phyloP scores from a whole-genome alignment of 2,888 invertebrate species.

The Bembecia ichneumoniformis region DNA sequence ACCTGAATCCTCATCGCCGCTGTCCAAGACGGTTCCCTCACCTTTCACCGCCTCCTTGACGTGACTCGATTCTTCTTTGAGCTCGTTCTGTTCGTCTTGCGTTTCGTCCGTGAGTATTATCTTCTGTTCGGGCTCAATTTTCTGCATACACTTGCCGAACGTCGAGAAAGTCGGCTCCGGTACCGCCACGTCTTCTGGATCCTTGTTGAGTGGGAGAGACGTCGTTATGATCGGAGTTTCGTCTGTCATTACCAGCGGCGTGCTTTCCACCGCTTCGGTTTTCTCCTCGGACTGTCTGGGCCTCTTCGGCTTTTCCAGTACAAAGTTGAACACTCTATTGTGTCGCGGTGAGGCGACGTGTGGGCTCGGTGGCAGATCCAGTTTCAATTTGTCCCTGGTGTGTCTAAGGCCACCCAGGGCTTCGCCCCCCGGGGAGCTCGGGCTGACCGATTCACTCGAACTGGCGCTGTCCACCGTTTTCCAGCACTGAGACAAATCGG shows the following conservation, averaged over 20 bases:
- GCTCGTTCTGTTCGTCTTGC: slow-evolving; percentile 13
- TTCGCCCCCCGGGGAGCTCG: slow-evolving; percentile 52
- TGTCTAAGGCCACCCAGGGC: slow-evolving; percentile 79
- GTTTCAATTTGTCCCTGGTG: slow-evolving; percentile 78
- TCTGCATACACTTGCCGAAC: slow-evolving; percentile 65
- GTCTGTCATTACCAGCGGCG: slow-evolving; percentile 55
- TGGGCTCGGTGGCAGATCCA: slow-evolving; percentile 77
- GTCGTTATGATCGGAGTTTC: slow-evolving; percentile 55
- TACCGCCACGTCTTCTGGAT: slow-evolving; percentile 30
- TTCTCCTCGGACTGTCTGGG: slow-evolving; percentile 20
- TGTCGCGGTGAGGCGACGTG: slow-evolving; percentile 53
- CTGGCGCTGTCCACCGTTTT: slow-evolving; percentile 47
- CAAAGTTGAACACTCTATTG: slow-evolving; percentile 55
- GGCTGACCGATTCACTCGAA: slow-evolving; percentile 59
- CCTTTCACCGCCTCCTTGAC: slow-evolving; percentile 48
- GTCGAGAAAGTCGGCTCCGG: slow-evolving; percentile 73
- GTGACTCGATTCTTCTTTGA: slow-evolving; percentile 24
- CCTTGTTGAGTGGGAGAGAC: slow-evolving; percentile 29
- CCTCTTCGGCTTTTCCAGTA: slow-evolving; percentile 50
- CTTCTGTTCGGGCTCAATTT: slow-evolving; percentile 35
- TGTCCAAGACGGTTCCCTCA: slow-evolving; percentile 75
- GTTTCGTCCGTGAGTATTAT: slow-evolving; percentile 37
- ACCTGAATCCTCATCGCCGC: slow-evolving; percentile 77
- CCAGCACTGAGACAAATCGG: slow-evolving; percentile 30
- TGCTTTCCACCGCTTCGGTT: slow-evolving; percentile 13